Evolutionary conservation across 2,797 vertebrate genomes (phyloP), one percentile per base, ranked within the genome.

Genomic region (Trichosurus vulpecula): DNA sequence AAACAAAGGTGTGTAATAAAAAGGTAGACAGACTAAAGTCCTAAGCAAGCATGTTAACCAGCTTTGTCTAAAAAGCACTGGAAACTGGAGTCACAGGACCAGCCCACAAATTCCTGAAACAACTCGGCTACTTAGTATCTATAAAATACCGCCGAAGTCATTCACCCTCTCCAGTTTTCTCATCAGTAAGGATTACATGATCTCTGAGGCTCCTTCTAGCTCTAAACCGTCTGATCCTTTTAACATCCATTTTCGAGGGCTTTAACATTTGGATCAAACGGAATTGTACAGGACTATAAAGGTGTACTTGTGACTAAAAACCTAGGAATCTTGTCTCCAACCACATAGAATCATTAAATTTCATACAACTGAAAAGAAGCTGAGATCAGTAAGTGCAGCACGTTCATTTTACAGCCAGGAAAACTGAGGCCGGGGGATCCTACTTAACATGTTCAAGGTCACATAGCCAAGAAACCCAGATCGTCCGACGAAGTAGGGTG

Each of bases 371-470:
- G n/a, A 74, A 74, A 91, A 90, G 1, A 95, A 92, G 92, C 25
- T n/a, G 54, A 58, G 30, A 87, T 89, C 92, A 93, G 57, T 90
- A 95, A 66, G 53, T 91, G 53, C 89, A 92, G 27, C 54, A 27
- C 53, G 53, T 47, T 93, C 16, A 1, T 93, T 92, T 91, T 91
- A 94, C 47, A 9, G 16, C 74, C 0, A 11, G 90, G 47, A 51
- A 95, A 94, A 96, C 35, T 35, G 61, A 94, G 35, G 55, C 30
- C 90, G 1, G 16, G 56, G n/a, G 10, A 94, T 52, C 89, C 29
- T 31, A 35, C 95, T 92, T 92, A 74, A 95, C 92, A 92, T 51
- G 41, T 54, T 90, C 53, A 96, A 96, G 96, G 95, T 97, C 95
- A 97, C 58, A 10, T 94, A 41, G n/a, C 6, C 16, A 25, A 47